Conservation (phyloP, 35 echinoderm and acorn worm genomes). For the Patiria miniata region DNA sequence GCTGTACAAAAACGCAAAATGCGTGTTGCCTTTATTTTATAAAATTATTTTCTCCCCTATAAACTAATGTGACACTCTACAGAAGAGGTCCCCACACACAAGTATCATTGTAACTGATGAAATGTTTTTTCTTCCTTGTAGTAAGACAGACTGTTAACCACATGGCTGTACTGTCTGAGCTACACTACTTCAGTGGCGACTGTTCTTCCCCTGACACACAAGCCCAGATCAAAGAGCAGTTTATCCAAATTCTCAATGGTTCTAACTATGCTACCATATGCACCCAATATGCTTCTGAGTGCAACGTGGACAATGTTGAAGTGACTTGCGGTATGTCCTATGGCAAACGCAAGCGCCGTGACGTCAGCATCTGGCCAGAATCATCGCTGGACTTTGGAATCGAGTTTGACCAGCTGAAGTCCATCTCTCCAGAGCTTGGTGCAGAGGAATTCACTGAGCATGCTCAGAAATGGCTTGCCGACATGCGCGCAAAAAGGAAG, state of each 20-base stretch:
- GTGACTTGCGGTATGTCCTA: neutral
- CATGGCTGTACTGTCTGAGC: neutral
- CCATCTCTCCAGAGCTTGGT: neutral
- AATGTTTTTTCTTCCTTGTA: neutral
- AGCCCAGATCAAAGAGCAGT: neutral
- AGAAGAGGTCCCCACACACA: too few relatives aligned
- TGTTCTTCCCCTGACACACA: neutral
- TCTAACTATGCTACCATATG: neutral
- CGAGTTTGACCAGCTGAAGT: neutral
- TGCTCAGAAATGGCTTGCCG: neutral
- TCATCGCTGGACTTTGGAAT: neutral
- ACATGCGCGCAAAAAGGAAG: neutral
- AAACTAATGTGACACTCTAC: too few relatives aligned
- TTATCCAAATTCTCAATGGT: neutral
- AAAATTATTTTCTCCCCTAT: too few relatives aligned
- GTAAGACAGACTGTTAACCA: neutral
- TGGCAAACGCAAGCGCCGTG: neutral
- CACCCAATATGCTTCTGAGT: neutral
- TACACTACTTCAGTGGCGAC: slow-evolving; percentile 11
- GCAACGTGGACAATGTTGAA: neutral
- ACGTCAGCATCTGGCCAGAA: neutral
- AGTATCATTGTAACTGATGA: too few relatives aligned
- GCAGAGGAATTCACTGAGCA: neutral
- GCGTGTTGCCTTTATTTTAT: too few relatives aligned
- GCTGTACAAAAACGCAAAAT: too few relatives aligned